These are phyloP conservation scores for Tychaedon coryphoeus DNA, from an alignment of 2,113 vertebrate species.

Conservation along the genomic window DNA sequence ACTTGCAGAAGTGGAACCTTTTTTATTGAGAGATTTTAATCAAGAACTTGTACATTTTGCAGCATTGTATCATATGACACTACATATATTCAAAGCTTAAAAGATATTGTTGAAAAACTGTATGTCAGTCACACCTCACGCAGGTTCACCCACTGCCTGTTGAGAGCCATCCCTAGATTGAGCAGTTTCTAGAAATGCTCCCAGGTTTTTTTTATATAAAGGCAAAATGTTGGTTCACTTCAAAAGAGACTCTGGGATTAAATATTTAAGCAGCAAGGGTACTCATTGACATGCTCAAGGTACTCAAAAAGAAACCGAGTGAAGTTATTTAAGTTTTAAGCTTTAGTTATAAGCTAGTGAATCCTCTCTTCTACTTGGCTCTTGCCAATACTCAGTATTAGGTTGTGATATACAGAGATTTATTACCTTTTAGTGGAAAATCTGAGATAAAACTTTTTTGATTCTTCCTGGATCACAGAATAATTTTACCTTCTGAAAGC, in stretches of 20 bases:
- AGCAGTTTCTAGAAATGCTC: background rate
- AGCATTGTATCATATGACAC: fast-evolving
- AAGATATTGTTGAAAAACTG: background rate
- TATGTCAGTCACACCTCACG: background rate
- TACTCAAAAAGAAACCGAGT: background rate
- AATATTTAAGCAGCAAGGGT: background rate
- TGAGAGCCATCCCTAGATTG: background rate
- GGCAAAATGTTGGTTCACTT: background rate
- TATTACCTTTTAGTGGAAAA: background rate
- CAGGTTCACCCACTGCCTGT: background rate
- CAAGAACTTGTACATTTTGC: background rate
- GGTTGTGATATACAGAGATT: background rate
- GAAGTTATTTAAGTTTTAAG: background rate
- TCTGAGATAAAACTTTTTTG: background rate
- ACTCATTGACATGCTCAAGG: background rate
- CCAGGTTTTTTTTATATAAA: background rate
- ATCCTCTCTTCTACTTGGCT: background rate
- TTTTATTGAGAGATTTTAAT: background rate
- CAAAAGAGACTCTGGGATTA: background rate
- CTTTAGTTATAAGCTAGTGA: background rate
- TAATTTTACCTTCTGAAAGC: background rate
- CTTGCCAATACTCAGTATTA: background rate
- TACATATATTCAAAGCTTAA: background rate
- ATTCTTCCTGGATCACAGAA: background rate
- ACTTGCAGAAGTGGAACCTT: background rate